A percentile compares a stretch with the other conserved stretches of the same genome.
Conservation (phyloP, 2,113 vertebrate species). For the Onychorhynchus coronatus region DNA sequence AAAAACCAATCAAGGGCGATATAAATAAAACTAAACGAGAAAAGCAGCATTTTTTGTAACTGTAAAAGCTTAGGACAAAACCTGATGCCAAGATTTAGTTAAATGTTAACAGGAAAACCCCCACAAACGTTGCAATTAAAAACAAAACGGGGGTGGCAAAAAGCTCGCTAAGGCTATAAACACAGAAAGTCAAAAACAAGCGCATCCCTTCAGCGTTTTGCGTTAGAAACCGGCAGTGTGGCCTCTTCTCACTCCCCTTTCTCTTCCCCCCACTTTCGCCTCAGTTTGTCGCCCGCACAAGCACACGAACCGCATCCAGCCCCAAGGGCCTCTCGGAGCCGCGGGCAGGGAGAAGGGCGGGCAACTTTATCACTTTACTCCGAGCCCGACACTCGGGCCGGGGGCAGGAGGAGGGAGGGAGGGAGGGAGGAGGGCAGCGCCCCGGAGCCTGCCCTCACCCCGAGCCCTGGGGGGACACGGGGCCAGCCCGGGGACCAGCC, state of each 20-base stretch:
- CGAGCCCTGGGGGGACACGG: neutral
- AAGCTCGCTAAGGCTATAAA: neutral
- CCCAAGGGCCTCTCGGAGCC: neutral
- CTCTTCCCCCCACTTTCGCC: neutral
- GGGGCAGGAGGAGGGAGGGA: too few species aligned
- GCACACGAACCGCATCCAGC: neutral
- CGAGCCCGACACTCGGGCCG: neutral
- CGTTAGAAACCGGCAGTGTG: neutral
- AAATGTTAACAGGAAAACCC: rapidly evolving
- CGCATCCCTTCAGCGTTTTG: rapidly evolving
- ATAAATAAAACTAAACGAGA: neutral
- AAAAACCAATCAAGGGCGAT: neutral
- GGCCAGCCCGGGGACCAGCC: neutral
- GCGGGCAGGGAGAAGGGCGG: neutral
- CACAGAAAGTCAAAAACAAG: neutral
- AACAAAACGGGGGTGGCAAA: neutral
- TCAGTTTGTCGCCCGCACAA: neutral
- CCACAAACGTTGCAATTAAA: neutral
- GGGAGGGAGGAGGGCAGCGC: neutral
- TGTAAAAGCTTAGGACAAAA: neutral
- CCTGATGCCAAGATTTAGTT: neutral
- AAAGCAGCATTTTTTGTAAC: neutral
- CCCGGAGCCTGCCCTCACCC: neutral
- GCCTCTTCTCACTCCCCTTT: neutral
- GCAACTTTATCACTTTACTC: neutral